phyloP scores from a whole-genome alignment of 1,140 invertebrate species.

The Drosophila parvula region DNA sequence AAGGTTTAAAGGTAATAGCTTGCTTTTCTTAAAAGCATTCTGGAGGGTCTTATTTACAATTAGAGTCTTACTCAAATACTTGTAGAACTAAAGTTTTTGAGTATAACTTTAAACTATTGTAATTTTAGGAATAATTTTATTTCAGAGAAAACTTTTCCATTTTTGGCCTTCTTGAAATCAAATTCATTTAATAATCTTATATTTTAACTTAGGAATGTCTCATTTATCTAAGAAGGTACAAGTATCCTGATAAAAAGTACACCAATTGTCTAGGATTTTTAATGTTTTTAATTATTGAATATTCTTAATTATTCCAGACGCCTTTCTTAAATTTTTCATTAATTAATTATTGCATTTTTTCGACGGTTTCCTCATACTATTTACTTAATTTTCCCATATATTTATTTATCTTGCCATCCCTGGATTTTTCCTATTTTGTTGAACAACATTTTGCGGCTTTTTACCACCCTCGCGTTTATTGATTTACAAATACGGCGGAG shows the following conservation, averaged over 20 bases:
- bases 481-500: conserved; percentile 76
- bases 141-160: too few species aligned
- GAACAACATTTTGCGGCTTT: conserved; percentile 72
- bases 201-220: too few species aligned
- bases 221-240: not conserved
- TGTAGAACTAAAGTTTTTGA: not conserved
- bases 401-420: conserved; percentile 17
- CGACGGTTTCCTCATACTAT: not conserved
- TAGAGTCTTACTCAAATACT: too few species aligned
- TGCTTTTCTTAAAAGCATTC: not conserved
- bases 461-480: conserved; percentile 81
- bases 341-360: not conserved
- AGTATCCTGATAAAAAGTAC: not conserved
- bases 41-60: not conserved
- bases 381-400: not conserved
- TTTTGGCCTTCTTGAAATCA: too few species aligned
- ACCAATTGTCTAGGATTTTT: not conserved
- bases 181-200: not conserved
- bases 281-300: not conserved
- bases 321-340: not conserved
- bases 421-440: conserved; percentile 36
- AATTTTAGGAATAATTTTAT: not conserved
- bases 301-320: not conserved
- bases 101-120: too few species aligned
- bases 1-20: not conserved